Base-by-base conservation (phyloP, 2,888 invertebrate genomes). In the Ochropacha duplaris region DNA sequence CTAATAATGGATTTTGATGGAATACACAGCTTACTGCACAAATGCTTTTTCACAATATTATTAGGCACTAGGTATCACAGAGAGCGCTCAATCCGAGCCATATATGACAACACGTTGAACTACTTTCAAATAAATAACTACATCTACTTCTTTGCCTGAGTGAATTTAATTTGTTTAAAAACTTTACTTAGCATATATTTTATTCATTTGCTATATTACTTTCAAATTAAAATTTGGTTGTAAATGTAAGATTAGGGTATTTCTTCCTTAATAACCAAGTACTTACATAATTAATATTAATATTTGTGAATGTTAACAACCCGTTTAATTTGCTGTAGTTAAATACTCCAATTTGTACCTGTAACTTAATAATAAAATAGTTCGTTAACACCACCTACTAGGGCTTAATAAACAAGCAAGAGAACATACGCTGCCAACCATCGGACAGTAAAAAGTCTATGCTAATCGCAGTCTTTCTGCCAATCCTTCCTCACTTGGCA, bases 401-500 rank as follows among this genome's bases (percentile, higher is more conserved):
- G 70, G 58, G 56, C 34, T 60, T 16, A 56, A 62, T 68, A 50
- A 52, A 68, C 36, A 80, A 86, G 90, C 90, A 91, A 90, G 89
- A 84, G 90, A 84, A 86, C 78, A 79, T 70, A 77, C 86, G 92
- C 86, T 89, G 83, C 65, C 87, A 80, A 87, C 90, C 93, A 87
- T 90, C 88, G 93, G 86, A 81, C 93, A 93, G 93, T 87, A 66
- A 73, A 81, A 87, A 88, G 83, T 87, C 88, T 84, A 79, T 85
- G 87, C 88, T 95, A 94, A 95, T 95, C 94, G 94, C 94, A 97
- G 97, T 95, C 96, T 91, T 97, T 97, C 94, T 97, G 96, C 94
- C 96, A 97, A 95, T 96, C 97, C 84, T 97, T 97, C 94, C 94
- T 97, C 83, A 96, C 96, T 81, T 97, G 96, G 96, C 98, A 99